Evolutionary conservation across 1,140 invertebrate species (phyloP).

Genomic region (Copidosoma floridanum): DNA sequence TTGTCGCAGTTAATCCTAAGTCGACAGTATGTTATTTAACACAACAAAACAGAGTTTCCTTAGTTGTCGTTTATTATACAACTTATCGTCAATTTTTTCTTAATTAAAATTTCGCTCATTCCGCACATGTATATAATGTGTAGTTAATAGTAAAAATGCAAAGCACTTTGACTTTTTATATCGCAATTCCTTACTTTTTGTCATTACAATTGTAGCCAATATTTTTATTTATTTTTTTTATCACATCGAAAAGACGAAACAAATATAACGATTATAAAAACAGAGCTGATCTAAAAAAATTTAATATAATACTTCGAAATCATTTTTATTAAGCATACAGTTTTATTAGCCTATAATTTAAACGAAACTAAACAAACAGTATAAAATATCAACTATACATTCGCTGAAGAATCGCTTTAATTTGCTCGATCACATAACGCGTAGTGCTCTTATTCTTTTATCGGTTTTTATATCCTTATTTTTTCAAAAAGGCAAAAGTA

Average conservation of each 20-base stretch:
- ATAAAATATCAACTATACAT: conserved; percentile 50
- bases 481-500: conserved; percentile 24
- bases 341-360: conserved; percentile 38
- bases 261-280: conserved; percentile 26
- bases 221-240: conserved; percentile 10
- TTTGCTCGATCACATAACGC: conserved; percentile 4
- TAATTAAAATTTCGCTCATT: conserved; percentile 10
- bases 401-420: conserved; percentile 2
- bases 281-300: conserved; percentile 28
- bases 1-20: too few species aligned
- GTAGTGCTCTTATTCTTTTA: conserved; percentile 14
- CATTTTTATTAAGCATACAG: conserved; percentile 34
- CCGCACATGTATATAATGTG: conserved; percentile 5
- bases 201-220: conserved; percentile 16
- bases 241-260: conserved; percentile 21
- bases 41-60: too few species aligned
- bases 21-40: too few species aligned
- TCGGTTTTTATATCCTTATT: conserved; percentile 18
- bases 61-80: too few species aligned
- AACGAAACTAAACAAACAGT: conserved; percentile 49
- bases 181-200: conserved; percentile 22
- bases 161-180: conserved; percentile 25
- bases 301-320: conserved; percentile 35
- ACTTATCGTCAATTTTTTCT: too few species aligned
- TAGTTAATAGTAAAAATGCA: conserved; percentile 26